phyloP scores from a whole-genome alignment of 2,797 vertebrate genomes.

The Kryptopterus vitreolus region DNA sequence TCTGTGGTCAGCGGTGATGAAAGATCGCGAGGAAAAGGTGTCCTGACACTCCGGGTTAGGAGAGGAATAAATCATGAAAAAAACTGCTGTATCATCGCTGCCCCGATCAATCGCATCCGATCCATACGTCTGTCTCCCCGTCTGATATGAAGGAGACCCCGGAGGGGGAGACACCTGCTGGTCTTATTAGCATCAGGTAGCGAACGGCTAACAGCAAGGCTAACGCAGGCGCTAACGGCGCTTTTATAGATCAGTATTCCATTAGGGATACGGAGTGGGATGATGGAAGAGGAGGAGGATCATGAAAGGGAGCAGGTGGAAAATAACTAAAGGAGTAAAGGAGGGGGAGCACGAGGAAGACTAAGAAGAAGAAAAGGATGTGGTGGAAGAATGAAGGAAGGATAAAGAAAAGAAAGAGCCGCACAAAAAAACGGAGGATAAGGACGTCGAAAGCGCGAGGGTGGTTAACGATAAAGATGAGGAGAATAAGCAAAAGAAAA shows the following conservation, averaged over 20 bases:
- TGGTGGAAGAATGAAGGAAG: no score
- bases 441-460: no score
- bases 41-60: conserved; percentile 70
- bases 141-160: conserved; percentile 66
- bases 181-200: conserved; percentile 71
- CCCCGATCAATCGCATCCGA: conserved; percentile 71
- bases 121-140: conserved; percentile 75
- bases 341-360: no score
- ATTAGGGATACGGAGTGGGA: not conserved
- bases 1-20: not conserved
- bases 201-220: conserved; percentile 62
- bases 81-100: conserved; percentile 75
- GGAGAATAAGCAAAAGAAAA: no score
- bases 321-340: no score
- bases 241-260: not conserved
- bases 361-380: no score
- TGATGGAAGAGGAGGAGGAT: not conserved
- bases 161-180: conserved; percentile 53
- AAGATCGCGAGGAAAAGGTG: conserved; percentile 42
- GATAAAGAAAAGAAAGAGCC: no score
- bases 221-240: conserved; percentile 38
- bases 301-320: no score
- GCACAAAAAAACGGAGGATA: no score
- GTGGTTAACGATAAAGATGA: no score
- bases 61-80: conserved; percentile 73